Evolutionary conservation across 1,140 invertebrate species (phyloP).

Genomic region (Ruditapes philippinarum): DNA sequence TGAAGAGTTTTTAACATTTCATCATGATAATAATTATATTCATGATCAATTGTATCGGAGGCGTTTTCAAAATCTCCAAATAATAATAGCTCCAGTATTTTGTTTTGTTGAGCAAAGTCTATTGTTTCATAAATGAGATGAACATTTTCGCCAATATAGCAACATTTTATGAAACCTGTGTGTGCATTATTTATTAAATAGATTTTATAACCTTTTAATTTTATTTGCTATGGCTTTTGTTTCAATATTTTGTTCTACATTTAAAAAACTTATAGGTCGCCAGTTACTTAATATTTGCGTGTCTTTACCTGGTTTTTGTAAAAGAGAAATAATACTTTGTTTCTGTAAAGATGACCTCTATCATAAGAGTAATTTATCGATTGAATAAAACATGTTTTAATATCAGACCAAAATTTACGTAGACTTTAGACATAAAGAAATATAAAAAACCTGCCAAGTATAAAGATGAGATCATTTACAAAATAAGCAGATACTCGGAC

Average conservation of each 20-base stretch:
- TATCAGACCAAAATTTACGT: neutral
- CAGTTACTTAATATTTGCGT: neutral
- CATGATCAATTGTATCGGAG: neutral
- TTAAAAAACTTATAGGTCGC: neutral
- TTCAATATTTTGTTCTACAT: neutral
- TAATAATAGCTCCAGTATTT: neutral
- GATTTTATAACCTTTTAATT: neutral
- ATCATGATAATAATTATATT: neutral
- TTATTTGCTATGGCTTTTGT: neutral
- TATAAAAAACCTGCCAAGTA: no score
- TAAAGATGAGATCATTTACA: no score
- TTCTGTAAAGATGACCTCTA: neutral
- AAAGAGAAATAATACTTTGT: neutral
- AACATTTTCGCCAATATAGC: neutral
- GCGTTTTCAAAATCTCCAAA: conserved; percentile 13
- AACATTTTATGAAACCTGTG: neutral
- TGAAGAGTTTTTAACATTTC: neutral
- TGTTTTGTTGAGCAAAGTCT: neutral
- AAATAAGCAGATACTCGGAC: no score
- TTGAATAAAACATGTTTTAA: no score
- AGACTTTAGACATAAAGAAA: no score
- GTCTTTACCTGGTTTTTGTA: conserved; percentile 9
- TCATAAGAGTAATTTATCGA: no score
- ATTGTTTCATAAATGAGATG: neutral
- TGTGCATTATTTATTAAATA: neutral